Evolutionary conservation across 2,888 invertebrate genomes (phyloP).

Genomic region (Lithosia quadra): DNA sequence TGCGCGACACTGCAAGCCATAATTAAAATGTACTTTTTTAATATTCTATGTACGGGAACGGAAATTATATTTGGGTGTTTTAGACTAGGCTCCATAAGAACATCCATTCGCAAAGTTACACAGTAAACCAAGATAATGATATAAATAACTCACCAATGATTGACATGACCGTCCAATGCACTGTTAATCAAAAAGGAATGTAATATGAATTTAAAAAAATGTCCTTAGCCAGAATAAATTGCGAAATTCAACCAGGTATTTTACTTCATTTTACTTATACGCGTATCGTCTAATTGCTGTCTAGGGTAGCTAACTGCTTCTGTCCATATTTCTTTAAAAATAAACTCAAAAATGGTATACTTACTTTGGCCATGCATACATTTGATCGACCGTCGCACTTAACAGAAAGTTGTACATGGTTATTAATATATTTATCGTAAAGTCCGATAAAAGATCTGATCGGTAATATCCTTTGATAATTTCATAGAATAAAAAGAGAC

Average conservation of each 20-base stretch:
- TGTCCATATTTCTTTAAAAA: neutral
- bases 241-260: neutral
- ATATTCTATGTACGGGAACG: neutral
- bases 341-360: neutral
- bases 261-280: too few species aligned
- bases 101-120: too few species aligned
- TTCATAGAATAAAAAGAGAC: neutral
- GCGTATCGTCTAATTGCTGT: too few species aligned
- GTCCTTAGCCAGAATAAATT: neutral
- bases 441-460: too few species aligned
- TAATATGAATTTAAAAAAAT: neutral
- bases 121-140: neutral
- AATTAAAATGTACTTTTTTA: neutral
- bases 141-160: constrained; percentile 12
- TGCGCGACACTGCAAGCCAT: constrained; percentile 11
- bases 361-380: constrained; percentile 19
- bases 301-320: too few species aligned
- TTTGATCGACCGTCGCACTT: constrained; percentile 17
- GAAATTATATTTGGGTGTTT: too few species aligned
- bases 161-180: constrained; percentile 16
- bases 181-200: constrained; percentile 8
- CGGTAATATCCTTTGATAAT: neutral
- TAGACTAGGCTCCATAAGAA: neutral
- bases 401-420: neutral
- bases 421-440: too few species aligned